Evolutionary conservation across 2,113 vertebrate species (phyloP).

Genomic region (Puffinus mauretanicus): DNA sequence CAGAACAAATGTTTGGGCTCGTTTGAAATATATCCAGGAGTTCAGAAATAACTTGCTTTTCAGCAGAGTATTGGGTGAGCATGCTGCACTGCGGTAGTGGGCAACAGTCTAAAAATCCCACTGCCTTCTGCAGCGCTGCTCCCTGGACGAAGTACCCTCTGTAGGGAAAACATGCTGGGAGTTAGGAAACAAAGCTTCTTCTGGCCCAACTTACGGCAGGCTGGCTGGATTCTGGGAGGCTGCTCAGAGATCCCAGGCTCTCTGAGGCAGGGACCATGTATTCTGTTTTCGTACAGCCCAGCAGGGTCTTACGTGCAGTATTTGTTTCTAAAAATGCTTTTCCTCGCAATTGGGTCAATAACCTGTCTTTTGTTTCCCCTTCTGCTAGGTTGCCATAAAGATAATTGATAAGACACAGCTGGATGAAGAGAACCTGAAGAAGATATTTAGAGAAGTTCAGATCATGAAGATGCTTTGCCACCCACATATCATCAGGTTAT

Average conservation of each 20-base stretch:
- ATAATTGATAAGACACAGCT: constrained; percentile 98
- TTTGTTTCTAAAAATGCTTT: not conserved
- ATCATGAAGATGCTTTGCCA: constrained; percentile 99
- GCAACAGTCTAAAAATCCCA: too few relatives aligned
- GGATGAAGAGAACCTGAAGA: constrained; percentile 98
- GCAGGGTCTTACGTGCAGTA: accelerated
- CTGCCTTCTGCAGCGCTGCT: not conserved
- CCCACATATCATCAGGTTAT: constrained; percentile 96
- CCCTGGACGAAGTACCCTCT: not conserved
- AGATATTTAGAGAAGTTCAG: constrained; percentile 98
- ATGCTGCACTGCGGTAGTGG: not conserved
- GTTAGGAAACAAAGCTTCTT: not conserved
- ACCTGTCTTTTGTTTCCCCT: not conserved
- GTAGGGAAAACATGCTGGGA: accelerated
- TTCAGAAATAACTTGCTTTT: not conserved
- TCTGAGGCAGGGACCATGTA: not conserved
- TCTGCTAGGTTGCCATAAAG: constrained; percentile 92
- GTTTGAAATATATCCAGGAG: not conserved
- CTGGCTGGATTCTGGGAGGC: not conserved
- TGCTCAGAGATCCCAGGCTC: not conserved
- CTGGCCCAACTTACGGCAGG: not conserved
- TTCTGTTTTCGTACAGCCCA: not conserved
- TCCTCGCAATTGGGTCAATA: not conserved
- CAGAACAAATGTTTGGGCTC: not conserved
- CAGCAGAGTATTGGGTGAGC: too few relatives aligned